Conservation (phyloP, 2,888 invertebrate genomes). For the Hyalella azteca region DNA sequence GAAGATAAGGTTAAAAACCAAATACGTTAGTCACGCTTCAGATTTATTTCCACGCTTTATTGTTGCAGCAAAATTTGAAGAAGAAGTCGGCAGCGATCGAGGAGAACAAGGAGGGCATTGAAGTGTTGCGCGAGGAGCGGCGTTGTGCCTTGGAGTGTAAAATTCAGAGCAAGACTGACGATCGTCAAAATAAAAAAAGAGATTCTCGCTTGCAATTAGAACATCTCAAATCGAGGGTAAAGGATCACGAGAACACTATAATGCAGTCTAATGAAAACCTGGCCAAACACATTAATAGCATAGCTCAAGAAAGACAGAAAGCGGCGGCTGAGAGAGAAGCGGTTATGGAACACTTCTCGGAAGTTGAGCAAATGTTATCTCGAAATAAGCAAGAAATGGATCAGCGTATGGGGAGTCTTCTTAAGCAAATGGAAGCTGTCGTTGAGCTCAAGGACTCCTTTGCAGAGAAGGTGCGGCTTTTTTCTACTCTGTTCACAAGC, state of each 20-base stretch:
- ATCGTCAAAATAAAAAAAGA: not conserved
- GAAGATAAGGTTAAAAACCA: no score
- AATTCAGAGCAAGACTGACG: not conserved
- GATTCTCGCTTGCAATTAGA: conserved; percentile 38
- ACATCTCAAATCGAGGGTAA: conserved; percentile 37
- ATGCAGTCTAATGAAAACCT: conserved; percentile 41
- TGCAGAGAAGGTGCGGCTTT: not conserved
- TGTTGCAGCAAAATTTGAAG: conserved; percentile 53
- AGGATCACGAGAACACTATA: conserved; percentile 22
- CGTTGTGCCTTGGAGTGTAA: conserved; percentile 39
- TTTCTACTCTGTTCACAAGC: no score
- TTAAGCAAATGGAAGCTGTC: not conserved
- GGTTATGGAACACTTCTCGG: not conserved
- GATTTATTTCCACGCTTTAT: no score
- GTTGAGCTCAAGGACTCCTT: conserved; percentile 1
- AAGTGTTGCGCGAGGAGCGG: conserved; percentile 48
- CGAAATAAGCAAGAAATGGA: not conserved
- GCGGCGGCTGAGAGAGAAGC: not conserved
- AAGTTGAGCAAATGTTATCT: no score
- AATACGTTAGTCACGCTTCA: no score
- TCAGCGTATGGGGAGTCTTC: not conserved
- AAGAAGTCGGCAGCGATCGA: conserved; percentile 55
- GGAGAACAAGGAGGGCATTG: conserved; percentile 55
- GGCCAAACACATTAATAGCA: conserved; percentile 44
- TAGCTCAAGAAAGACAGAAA: not conserved